Evolutionary conservation across 2,797 vertebrate species (phyloP).

Genomic region (Acipenser oxyrinchus): DNA sequence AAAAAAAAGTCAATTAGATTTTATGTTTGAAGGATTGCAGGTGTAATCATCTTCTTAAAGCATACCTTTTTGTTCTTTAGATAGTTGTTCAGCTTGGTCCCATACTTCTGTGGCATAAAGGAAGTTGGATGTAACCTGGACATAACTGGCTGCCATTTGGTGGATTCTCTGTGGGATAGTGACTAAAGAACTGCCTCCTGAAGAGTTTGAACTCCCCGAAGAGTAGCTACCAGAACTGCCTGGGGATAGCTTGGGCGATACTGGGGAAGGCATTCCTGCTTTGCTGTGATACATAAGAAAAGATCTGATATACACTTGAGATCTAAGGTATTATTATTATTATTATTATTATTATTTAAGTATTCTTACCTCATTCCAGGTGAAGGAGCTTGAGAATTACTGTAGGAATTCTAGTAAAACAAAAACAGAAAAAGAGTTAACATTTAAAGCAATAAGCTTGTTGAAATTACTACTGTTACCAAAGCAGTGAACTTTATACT

Average conservation of each 20-base stretch:
- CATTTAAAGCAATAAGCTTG: conserved; percentile 5
- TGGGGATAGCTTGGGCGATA: conserved; percentile 93
- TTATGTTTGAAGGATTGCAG: background rate
- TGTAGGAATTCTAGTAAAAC: conserved; percentile 81
- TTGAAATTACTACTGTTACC: too few relatives aligned
- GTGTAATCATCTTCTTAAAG: conserved; percentile 1
- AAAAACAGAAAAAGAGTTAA: background rate
- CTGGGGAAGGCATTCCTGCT: conserved; percentile 92
- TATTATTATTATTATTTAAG: too few relatives aligned
- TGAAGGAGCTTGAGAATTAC: conserved; percentile 95
- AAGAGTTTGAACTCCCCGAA: conserved; percentile 71
- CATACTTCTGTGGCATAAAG: conserved; percentile 95
- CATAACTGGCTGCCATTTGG: conserved; percentile 98
- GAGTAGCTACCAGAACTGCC: conserved; percentile 85
- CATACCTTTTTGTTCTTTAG: conserved; percentile 90
- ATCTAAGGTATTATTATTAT: too few relatives aligned
- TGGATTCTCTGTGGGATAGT: conserved; percentile 97
- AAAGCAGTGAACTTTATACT: too few relatives aligned
- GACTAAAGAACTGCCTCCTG: conserved; percentile 82
- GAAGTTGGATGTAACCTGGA: conserved; percentile 97
- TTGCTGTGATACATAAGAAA: conserved; percentile 61
- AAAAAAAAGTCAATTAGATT: background rate
- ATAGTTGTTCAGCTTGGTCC: conserved; percentile 96
- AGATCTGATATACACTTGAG: background rate
- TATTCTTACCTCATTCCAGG: conserved; percentile 89